These are phyloP conservation scores for Cantharis rufa DNA, from an alignment of 2,888 invertebrate genomes.

Conservation along the genomic window DNA sequence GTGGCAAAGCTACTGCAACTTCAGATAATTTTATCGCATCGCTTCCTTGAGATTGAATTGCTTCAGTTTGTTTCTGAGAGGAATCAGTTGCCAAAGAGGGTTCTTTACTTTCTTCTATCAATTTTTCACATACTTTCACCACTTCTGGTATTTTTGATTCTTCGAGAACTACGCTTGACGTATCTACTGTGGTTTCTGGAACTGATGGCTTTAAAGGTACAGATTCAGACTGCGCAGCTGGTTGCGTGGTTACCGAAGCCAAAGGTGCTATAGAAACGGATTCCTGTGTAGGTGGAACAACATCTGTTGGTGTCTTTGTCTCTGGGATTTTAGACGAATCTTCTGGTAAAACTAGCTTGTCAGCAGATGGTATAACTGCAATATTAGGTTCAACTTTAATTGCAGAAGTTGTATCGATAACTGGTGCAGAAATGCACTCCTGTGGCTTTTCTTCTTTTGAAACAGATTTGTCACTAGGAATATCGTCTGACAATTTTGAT, in stretches of 20 bases:
- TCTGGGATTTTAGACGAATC: background rate
- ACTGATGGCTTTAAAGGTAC: slow-evolving; percentile 10
- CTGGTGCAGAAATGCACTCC: background rate
- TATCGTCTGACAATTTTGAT: background rate
- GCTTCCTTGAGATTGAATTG: background rate
- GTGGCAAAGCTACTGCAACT: background rate
- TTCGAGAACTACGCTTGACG: background rate
- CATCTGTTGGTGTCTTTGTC: background rate
- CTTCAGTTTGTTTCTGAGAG: background rate
- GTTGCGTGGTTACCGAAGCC: background rate
- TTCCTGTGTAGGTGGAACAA: background rate
- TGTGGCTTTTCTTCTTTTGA: background rate
- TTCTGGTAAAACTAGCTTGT: background rate
- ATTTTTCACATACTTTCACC: background rate
- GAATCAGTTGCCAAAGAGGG: background rate
- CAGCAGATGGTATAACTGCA: background rate
- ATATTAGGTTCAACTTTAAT: background rate
- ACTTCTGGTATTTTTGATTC: background rate
- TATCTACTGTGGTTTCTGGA: slow-evolving; percentile 7
- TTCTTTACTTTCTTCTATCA: background rate
- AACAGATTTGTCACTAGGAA: background rate
- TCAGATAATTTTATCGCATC: background rate
- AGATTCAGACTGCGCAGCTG: slow-evolving; percentile 6
- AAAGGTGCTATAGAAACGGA: background rate
- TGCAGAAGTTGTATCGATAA: background rate